Evolutionary conservation across 2,888 invertebrate species (phyloP), one percentile per base, ranked within the genome.

Genomic region (Drosophila neonasuta): DNA sequence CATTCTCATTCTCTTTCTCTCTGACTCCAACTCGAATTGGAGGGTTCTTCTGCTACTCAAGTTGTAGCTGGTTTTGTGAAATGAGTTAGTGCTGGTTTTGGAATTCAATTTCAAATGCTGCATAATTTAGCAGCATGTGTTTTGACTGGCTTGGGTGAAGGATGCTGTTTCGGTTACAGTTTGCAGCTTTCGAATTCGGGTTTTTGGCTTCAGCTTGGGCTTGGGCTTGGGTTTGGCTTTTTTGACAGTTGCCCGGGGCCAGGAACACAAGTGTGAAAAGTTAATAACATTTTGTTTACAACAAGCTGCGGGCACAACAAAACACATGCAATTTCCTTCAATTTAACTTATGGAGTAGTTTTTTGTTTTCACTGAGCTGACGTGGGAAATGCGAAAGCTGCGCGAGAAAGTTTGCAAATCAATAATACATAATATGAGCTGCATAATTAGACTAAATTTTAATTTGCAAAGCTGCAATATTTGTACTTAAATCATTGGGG

Each of bases 51-150:
- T 32, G 32, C 32, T 32, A 54, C 32, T 54, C 34, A 36, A 49
- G 24, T 36, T 34, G n/a, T 9, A 42, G 32, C 24, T 39, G 24
- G 41, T 42, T 30, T 42, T 42, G 30, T 48, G 67, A 82, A 87
- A 82, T 87, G 83, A 82, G 81, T 79, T 77, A 86, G 80, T 87
- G 71, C 71, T 44, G 71, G 39, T 79, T 24, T 24, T 66, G 66
- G 68, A 83, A 83, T 87, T 86, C 78, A 86, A 83, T 83, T 86
- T 83, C 71, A 64, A 80, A 83, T 83, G 80, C 68, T 83, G 86
- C 78, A 87, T 83, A 86, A 83, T 87, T 83, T 86, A 83, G 66
- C 45, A 59, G 71, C 75, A 78, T 79, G 76, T 79, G 78, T 65
- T 74, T 68, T 32, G 41, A 51, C 50, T 48, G 58, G 36, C 30